Percentiles rank a stretch among this genome's conserved stretches.
Evolutionary conservation across 2,113 vertebrate species (phyloP).

Genomic region (Cephalopterus ornatus): DNA sequence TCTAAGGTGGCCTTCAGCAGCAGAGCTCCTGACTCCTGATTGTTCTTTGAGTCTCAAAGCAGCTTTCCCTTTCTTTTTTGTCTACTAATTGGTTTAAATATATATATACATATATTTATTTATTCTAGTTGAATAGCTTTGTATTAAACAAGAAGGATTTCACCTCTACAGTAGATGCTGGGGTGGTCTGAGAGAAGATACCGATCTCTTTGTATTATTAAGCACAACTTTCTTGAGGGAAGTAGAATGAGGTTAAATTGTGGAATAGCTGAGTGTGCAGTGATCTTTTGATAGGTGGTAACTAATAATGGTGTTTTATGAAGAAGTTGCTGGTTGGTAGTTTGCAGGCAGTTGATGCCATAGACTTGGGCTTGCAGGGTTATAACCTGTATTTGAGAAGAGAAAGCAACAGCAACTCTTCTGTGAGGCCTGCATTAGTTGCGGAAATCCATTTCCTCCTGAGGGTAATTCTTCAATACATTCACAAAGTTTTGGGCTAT

Average conservation of each 20-base stretch:
- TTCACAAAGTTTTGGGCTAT: background rate
- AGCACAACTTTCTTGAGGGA: background rate
- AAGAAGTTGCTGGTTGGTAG: background rate
- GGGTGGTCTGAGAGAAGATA: background rate
- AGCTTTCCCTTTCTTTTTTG: background rate
- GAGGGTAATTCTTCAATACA: background rate
- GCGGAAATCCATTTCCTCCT: background rate
- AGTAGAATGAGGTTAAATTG: background rate
- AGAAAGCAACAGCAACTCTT: background rate
- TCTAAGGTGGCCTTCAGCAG: background rate
- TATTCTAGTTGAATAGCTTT: background rate
- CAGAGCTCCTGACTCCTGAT: background rate
- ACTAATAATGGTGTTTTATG: background rate
- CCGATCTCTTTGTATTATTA: background rate
- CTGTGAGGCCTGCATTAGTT: background rate
- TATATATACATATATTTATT: background rate
- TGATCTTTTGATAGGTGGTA: background rate
- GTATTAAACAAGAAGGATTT: background rate
- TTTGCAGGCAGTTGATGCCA: background rate
- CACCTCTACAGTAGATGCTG: background rate
- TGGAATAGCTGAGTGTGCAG: background rate
- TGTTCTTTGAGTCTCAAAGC: background rate
- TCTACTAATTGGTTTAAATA: too few relatives aligned
- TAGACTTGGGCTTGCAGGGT: background rate
- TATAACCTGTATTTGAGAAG: background rate